phyloP scores from a whole-genome alignment of 2,113 vertebrate genomes.

The Chaetodon auriga region DNA sequence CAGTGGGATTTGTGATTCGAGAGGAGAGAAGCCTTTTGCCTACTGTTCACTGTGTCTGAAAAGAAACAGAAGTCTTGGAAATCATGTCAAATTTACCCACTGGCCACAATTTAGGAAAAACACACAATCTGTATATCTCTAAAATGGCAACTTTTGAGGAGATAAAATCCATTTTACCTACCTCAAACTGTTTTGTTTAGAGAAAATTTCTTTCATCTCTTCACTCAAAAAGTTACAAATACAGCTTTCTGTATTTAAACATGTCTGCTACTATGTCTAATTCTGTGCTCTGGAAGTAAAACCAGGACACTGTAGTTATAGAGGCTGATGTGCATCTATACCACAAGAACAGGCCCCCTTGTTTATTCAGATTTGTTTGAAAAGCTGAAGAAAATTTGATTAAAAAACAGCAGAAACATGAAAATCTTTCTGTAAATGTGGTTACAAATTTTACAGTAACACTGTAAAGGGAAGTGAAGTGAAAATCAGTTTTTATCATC shows the following conservation, averaged over 20 bases:
- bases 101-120: neutral
- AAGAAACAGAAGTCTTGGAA: slow-evolving; percentile 39
- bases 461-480: too few species aligned
- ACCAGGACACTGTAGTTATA: neutral
- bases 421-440: too few species aligned
- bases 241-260: neutral
- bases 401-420: too few species aligned
- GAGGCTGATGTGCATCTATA: neutral
- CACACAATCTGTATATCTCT: neutral
- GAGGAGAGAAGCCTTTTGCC: slow-evolving; percentile 47
- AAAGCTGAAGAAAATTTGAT: too few species aligned
- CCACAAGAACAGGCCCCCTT: neutral
- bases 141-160: neutral
- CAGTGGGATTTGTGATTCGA: slow-evolving; percentile 62
- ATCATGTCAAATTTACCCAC: slow-evolving; percentile 18
- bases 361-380: too few species aligned
- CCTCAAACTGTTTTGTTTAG: neutral
- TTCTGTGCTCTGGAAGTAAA: neutral
- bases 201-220: neutral
- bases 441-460: too few species aligned
- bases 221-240: neutral
- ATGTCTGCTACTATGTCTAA: neutral
- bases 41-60: slow-evolving; percentile 28
- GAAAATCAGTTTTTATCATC: too few species aligned
- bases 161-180: neutral